Evolutionary conservation across 1,140 invertebrate species (phyloP).

Genomic region (Doryteuthis pealeii): DNA sequence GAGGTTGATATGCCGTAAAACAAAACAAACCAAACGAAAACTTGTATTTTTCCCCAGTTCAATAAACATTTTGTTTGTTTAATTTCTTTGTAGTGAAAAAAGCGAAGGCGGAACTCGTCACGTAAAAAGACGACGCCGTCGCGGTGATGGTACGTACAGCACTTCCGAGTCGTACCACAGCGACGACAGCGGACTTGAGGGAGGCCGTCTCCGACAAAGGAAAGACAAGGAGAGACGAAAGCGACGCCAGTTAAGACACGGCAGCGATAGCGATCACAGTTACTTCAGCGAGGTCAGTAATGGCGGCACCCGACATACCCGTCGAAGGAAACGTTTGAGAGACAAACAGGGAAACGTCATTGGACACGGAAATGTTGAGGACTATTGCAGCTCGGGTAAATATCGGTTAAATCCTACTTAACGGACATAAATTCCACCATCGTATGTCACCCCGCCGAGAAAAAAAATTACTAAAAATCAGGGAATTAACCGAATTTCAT

Average conservation of each 20-base stretch:
- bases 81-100: slow-evolving; percentile 34
- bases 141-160: slow-evolving; percentile 55
- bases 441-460: no score
- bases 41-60: no score
- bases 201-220: slow-evolving; percentile 3
- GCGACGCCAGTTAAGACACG: slow-evolving; percentile 26
- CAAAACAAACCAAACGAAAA: no score
- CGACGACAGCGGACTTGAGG: slow-evolving; percentile 32
- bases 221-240: slow-evolving; percentile 37
- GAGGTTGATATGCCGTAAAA: no score
- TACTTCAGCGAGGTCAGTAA: slow-evolving; percentile 50
- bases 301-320: slow-evolving; percentile 46
- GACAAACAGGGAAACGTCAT: slow-evolving; percentile 55
- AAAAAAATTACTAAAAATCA: no score
- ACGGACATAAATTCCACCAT: no score
- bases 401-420: no score
- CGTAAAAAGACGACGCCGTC: slow-evolving; percentile 36
- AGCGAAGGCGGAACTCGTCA: slow-evolving; percentile 56
- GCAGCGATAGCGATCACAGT: slow-evolving; percentile 53
- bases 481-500: no score
- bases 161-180: slow-evolving; percentile 56
- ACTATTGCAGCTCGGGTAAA: slow-evolving; percentile 26
- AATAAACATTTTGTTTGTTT: slow-evolving; percentile 16
- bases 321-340: slow-evolving; percentile 46
- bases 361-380: slow-evolving; percentile 47